Base-by-base conservation (phyloP, 2,113 vertebrate genomes). In the Ivindomyrus marchei region DNA sequence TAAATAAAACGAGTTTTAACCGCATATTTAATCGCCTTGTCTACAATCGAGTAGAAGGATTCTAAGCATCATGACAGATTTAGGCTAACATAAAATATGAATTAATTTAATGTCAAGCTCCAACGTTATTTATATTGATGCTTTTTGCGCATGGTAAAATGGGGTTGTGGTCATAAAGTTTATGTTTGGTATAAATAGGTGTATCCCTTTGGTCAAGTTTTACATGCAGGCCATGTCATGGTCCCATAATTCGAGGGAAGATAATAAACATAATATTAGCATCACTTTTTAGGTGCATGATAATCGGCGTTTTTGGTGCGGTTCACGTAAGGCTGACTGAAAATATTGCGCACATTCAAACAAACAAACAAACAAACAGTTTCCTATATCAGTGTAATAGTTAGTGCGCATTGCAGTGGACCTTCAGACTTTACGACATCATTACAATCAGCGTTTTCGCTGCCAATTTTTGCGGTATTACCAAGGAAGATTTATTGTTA, bases 401-500 rank as follows among this genome's bases (percentile, higher is more conserved):
- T 11, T 36, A 74, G 74, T 42, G 36, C 74, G 36, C 13, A 80
- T 19, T 42, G 31, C 15, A 74, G 36, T 17, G 74, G 36, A 39
- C 13, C 36, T 80, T 80, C 17, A 39, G 31, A 80, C 74, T 70
- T 70, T 70, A 42, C 74, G 74, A 39, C 74, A 27, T 96, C 96
- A 97, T 97, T 96, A 97, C 95, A 95, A 96, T 96, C 96, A 96
- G 95, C 92, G 94, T 95, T 96, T 97, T 97, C 96, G 96, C 97
- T 97, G 97, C 96, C 95, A 96, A 96, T 97, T 97, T 96, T 97
- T 96, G 94, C 96, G 96, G 96, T 97, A 96, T 95, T 96, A 96
- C 97, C 96, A 95, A 95, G 96, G 95, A 96, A 96, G 96, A 97
- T 97, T 97, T 97, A 97, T 97, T 96, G 96, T 97, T 96, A 90